phyloP scores from a whole-genome alignment of 2,888 invertebrate genomes.

The Hyposoter didymator region DNA sequence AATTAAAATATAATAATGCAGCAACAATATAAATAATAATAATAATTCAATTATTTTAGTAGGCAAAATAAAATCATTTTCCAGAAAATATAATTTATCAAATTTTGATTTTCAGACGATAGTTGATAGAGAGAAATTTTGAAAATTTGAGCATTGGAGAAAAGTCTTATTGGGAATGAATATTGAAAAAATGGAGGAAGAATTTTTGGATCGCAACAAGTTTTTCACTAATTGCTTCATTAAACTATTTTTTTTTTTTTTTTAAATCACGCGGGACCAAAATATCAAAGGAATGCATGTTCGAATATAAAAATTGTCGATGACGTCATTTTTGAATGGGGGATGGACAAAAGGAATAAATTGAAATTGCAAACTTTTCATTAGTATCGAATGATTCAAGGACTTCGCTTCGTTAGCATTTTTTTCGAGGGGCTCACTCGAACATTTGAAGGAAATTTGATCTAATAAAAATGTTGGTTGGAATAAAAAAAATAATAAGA shows the following conservation, averaged over 20 bases:
- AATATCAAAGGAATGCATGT: background rate
- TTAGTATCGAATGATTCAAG: background rate
- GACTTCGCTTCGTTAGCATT: background rate
- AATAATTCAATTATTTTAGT: background rate
- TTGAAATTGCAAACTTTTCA: background rate
- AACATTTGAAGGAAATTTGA: background rate
- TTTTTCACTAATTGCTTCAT: constrained; percentile 22
- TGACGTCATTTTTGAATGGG: background rate
- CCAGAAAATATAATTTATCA: constrained; percentile 9
- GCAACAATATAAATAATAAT: constrained; percentile 46
- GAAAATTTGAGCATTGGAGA: constrained; percentile 31
- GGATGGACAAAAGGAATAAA: background rate
- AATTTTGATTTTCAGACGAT: constrained; percentile 22
- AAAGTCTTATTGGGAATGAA: constrained; percentile 8
- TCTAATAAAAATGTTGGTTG: background rate
- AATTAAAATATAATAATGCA: constrained; percentile 41
- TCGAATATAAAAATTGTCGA: background rate
- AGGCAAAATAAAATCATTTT: constrained; percentile 18
- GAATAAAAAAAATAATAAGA: background rate
- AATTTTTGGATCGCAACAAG: background rate
- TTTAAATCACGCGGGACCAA: background rate
- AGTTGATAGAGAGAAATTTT: constrained; percentile 31
- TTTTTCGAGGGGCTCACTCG: constrained; percentile 18
- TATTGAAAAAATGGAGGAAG: constrained; percentile 36
- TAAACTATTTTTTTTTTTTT: background rate